Evolutionary conservation across 1,140 invertebrate species (phyloP), one percentile per base, ranked within the genome.

Genomic region (Polypedilum vanderplanki): DNA sequence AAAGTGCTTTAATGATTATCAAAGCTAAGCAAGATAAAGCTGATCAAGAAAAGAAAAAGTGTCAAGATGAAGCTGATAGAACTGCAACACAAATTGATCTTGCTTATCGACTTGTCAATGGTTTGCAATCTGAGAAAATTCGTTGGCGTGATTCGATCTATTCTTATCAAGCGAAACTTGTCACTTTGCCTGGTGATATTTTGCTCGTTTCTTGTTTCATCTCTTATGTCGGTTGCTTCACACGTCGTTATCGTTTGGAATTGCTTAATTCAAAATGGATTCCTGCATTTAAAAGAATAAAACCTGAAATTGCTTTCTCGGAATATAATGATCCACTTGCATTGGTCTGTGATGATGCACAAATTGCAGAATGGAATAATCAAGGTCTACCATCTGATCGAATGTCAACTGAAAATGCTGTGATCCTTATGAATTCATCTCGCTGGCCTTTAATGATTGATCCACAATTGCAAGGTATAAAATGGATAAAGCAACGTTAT

Each of bases 381-480:
- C 93, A 96, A 83, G 94, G 95, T 3, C 82, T 98, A 70, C 96
- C 96, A 4, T 91, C 89, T 75, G 96, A 98, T 82, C 86, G 90
- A 73, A 97, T 97, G 93, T 97, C 95, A 7, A 89, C 93, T 0
- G 96, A 98, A 84, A 98, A 98, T 83, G 96, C 96, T 5, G 94
- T 92, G 5, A 97, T 98, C 78, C 85, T 98, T 15, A 91, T 90
- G 1, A 94, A 93, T 82, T 95, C 94, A 0, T 88, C 93, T 67
- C 86, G 96, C 65, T 98, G 96, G 94, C 95, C 96, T 0, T 84
- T 98, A 0, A 95, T 98, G 86, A 97, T 98, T 77, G 96, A 98
- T 85, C 96, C 96, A 3, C 93, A 95, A 80, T 78, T 90, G 80
- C 93, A 96, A 87, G 96, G 95, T 5, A 88, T 97, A n/a, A 97